A percentile compares a stretch with the other conserved stretches of the same genome.
These are phyloP conservation scores for Nylanderia fulva DNA, from an alignment of 1,140 invertebrate genomes.

Conservation along the genomic window DNA sequence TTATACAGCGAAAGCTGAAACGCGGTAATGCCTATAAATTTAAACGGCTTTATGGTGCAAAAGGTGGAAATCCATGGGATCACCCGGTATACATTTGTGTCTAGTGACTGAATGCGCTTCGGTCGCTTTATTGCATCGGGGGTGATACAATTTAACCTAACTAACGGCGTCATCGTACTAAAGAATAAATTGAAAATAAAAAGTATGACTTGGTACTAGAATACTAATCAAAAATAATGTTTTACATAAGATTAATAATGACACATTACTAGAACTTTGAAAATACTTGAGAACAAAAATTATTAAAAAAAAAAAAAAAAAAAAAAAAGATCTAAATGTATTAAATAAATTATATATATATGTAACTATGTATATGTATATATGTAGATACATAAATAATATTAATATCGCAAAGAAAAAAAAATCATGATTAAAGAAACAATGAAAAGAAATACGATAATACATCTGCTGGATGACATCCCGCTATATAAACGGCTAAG, in stretches of 20 bases:
- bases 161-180: constrained; percentile 28
- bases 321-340: background rate
- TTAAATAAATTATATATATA: too few species aligned
- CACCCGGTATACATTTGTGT: constrained; percentile 52
- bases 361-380: background rate
- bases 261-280: background rate
- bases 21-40: constrained; percentile 73
- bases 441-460: constrained; percentile 4
- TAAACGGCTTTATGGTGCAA: constrained; percentile 67
- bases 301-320: background rate
- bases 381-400: too few species aligned
- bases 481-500: constrained; percentile 34
- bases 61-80: constrained; percentile 54
- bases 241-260: background rate
- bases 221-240: background rate
- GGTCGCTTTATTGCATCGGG: constrained; percentile 55
- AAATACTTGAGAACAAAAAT: background rate
- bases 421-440: constrained; percentile 12
- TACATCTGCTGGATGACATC: constrained; percentile 32
- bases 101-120: constrained; percentile 45
- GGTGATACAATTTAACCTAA: constrained; percentile 50
- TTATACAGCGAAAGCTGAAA: constrained; percentile 55
- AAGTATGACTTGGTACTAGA: too few species aligned
- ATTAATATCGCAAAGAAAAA: too few species aligned
- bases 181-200: constrained; percentile 15